Base-by-base conservation (phyloP, 2,888 invertebrate species). In the Pachliopta kotzebuea region DNA sequence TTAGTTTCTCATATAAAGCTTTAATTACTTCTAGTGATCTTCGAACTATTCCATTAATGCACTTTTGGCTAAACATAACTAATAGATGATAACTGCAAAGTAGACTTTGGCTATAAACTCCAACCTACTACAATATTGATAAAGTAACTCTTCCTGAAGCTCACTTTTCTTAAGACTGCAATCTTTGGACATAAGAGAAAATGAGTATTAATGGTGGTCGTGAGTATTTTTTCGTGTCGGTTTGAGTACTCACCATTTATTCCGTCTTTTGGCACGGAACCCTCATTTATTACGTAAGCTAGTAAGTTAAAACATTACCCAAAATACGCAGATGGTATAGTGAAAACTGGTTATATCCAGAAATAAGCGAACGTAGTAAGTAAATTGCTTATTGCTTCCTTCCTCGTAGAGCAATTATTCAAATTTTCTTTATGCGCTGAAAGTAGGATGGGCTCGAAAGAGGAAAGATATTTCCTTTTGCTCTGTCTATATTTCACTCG, bases 201-300 rank as follows among this genome's bases (percentile, higher is more conserved):
- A 91, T 91, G 90, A 90, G 89, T 90, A 91, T 90, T 89, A 91
- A 91, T 91, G 88, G 81, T 80, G 71, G 83, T 73, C 79, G 79
- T 77, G 83, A 91, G 90, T 91, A 91, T 91, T 89, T 91, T 91
- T 90, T 89, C 90, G 84, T 90, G 90, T 90, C 77, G 86, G 85
- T 89, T 85, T 85, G 87, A 90, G 90, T 88, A 89, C 82, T 88
- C 84, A 87, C 88, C 87, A 90, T 91, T 90, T 83, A 80, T 90
- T 87, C 84, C 83, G 84, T 80, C 37, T 89, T 90, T 87, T 88
- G 85, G 89, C 83, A 78, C 76, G 77, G 77, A 77, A 83, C 84
- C 85, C 84, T 84, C 89, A 90, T 90, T 88, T 88, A 88, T 90
- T 87, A 88, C 86, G 86, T 85, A 85, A 84, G 83, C 81, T 78